Evolutionary conservation across 2,888 invertebrate species (phyloP).

Genomic region (Caradrina clavipalpis): DNA sequence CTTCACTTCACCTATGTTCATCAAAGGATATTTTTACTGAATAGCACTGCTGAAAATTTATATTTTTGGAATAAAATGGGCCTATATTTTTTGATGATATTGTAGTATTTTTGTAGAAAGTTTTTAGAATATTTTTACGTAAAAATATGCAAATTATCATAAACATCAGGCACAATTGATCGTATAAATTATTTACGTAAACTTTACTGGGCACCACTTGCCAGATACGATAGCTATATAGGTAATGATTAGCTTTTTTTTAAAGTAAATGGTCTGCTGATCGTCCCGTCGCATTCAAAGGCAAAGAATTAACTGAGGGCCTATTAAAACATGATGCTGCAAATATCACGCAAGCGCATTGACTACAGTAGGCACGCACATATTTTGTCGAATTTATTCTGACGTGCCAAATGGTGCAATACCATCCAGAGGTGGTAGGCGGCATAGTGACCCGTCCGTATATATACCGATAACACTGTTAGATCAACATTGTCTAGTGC

Average conservation of each 20-base stretch:
- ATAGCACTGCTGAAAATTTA: background rate
- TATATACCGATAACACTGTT: slow-evolving; percentile 87
- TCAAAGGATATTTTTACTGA: too few species aligned
- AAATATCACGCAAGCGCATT: slow-evolving; percentile 76
- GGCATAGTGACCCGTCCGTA: slow-evolving; percentile 79
- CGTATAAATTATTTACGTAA: background rate
- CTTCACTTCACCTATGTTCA: background rate
- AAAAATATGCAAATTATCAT: slow-evolving; percentile 10
- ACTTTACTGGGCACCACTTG: background rate
- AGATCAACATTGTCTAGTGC: slow-evolving; percentile 88
- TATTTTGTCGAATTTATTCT: slow-evolving; percentile 84
- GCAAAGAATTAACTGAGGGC: slow-evolving; percentile 53
- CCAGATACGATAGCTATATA: background rate
- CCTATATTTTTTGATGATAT: background rate
- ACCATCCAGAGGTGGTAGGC: slow-evolving; percentile 85
- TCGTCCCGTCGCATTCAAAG: slow-evolving; percentile 32
- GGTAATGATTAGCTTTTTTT: background rate
- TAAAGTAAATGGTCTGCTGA: slow-evolving; percentile 1
- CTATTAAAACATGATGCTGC: slow-evolving; percentile 65
- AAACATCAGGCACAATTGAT: background rate
- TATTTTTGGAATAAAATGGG: background rate
- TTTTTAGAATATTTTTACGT: slow-evolving; percentile 2
- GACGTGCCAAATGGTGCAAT: slow-evolving; percentile 86
- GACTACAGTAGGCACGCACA: slow-evolving; percentile 76
- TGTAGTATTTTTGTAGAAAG: slow-evolving; percentile 4